These are phyloP conservation scores for Portunus trituberculatus DNA, from an alignment of 1,140 invertebrate genomes.

Conservation along the genomic window DNA sequence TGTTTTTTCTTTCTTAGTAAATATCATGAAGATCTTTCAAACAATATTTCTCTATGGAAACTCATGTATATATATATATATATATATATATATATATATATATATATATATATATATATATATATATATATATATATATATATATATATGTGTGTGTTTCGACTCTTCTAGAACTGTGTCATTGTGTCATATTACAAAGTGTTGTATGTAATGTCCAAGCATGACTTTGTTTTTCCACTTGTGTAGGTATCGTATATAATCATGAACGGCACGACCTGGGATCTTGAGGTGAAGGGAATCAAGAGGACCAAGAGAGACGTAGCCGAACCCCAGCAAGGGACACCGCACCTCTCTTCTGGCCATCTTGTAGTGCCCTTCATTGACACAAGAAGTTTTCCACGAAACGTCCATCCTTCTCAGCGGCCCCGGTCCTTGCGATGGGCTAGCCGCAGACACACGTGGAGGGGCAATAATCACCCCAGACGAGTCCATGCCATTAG, in stretches of 20 bases:
- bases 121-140: neutral
- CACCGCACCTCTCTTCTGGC: conserved; percentile 36
- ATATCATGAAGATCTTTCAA: too few relatives aligned
- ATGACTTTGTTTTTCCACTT: neutral
- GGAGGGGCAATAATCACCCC: conserved; percentile 44
- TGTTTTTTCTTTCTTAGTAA: too few relatives aligned
- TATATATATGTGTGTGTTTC: neutral
- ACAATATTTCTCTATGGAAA: too few relatives aligned
- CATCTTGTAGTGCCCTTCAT: conserved; percentile 66
- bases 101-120: neutral
- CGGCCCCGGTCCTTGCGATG: neutral
- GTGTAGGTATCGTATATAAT: conserved; percentile 73
- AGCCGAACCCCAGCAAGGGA: neutral
- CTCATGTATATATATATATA: too few relatives aligned
- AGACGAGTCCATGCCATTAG: neutral
- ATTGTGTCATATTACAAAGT: neutral
- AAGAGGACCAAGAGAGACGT: conserved; percentile 54
- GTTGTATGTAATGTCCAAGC: neutral
- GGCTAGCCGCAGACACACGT: neutral
- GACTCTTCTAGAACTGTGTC: too few relatives aligned
- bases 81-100: too few relatives aligned
- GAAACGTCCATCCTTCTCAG: neutral
- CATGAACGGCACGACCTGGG: conserved; percentile 68
- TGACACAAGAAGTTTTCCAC: conserved; percentile 60
- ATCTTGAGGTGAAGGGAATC: conserved; percentile 71